Conservation (phyloP, 2,113 vertebrate genomes). For the Corythoichthys haematopterus region DNA sequence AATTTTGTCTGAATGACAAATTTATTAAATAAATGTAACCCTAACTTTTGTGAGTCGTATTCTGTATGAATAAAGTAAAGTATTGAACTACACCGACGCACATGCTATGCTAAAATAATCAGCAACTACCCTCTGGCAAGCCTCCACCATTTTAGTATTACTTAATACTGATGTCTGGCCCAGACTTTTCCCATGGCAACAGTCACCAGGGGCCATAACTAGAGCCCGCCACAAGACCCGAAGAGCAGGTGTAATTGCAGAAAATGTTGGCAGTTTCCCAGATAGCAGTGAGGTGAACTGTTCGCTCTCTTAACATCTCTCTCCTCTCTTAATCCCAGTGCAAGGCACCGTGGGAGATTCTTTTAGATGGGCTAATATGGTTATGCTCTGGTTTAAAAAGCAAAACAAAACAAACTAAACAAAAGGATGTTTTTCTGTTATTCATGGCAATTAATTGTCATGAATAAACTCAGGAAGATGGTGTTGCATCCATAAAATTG, state of each 20-base stretch:
- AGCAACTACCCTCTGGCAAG: constrained; percentile 29
- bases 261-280: constrained; percentile 36
- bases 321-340: constrained; percentile 10
- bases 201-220: constrained; percentile 26
- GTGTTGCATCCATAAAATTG: too few relatives aligned
- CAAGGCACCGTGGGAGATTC: constrained; percentile 25
- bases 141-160: constrained; percentile 27
- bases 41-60: neutral
- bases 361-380: constrained; percentile 7
- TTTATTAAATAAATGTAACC: too few relatives aligned
- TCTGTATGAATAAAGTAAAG: neutral
- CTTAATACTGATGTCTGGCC: constrained; percentile 34
- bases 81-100: neutral
- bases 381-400: constrained; percentile 1
- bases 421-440: neutral
- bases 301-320: constrained; percentile 21
- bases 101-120: constrained; percentile 10
- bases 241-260: constrained; percentile 57
- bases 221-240: constrained; percentile 33
- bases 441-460: neutral
- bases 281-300: constrained; percentile 29
- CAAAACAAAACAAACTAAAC: neutral
- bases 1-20: neutral
- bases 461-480: too few relatives aligned
- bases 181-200: constrained; percentile 28